Base-by-base conservation (phyloP, 2,888 invertebrate genomes). In the Cremastinae sp. region DNA sequence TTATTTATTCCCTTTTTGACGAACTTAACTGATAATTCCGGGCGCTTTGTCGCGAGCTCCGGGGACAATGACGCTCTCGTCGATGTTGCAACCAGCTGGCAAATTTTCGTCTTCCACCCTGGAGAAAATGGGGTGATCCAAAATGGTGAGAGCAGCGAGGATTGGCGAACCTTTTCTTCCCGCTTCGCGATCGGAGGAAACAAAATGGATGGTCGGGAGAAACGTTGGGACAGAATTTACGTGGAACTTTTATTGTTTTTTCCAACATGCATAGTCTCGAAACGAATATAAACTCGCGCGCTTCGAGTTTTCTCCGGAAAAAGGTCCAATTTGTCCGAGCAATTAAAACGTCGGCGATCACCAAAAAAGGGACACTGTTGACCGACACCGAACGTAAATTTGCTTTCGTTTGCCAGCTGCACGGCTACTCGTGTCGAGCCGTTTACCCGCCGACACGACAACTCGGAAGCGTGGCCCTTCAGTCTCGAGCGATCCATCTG, bases 401-500 rank as follows among this genome's bases (percentile, higher is more conserved):
- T 43, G 64, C 22, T 9, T 45, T 64, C 69, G 74, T 70, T 58
- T 66, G 83, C 84, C 84, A 84, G 84, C 84, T 84, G 84, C 73
- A 69, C 51, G 72, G 68, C 62, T 22, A n/a, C 18, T 36, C 53
- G 69, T 59, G 64, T 73, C 72, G 64, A 70, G 74, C 59, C 74
- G 70, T 64, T n/a, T n/a, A n/a, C n/a, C n/a, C n/a, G n/a, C n/a
- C n/a, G n/a, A 53, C 70, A 65, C 64, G 64, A 70, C 34, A 51
- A 41, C 43, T 64, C 51, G 43, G 74, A 51, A 28, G 49, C 56
- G 28, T 41, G 71, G 71, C 59, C 28, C 66, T 71, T 61, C 28
- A 41, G 71, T n/a, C n/a, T 84, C 80, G 85, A 84, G 80, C 80
- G 20, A 83, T 85, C 88, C 89, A 88, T 88, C 88, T 89, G 89